These are phyloP conservation scores for Aradophagus sp. DNA, from an alignment of 1,140 invertebrate genomes.

Conservation along the genomic window DNA sequence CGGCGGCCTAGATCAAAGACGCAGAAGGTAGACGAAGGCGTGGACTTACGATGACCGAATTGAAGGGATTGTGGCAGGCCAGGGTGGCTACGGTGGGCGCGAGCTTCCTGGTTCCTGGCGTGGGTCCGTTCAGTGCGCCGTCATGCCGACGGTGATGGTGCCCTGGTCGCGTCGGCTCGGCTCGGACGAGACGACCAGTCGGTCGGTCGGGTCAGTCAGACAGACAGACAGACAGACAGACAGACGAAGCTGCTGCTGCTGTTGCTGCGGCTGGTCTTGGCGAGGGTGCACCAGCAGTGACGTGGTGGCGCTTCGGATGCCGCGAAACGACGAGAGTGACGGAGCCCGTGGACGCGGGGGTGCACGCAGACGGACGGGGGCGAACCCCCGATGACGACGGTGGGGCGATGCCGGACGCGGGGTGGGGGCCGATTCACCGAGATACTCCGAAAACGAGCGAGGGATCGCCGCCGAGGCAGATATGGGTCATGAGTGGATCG, in stretches of 20 bases:
- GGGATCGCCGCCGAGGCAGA: constrained; percentile 65
- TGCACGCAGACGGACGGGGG: constrained; percentile 28
- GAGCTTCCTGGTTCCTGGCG: constrained; percentile 45
- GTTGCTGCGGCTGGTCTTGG: constrained; percentile 45
- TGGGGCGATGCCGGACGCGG: constrained; percentile 32
- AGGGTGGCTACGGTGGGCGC: constrained; percentile 64
- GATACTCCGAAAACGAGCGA: constrained; percentile 45
- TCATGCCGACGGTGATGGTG: constrained; percentile 41
- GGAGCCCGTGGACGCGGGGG: constrained; percentile 22
- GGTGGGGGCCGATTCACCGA: constrained; percentile 44
- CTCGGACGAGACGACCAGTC: constrained; percentile 27
- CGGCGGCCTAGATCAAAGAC: neutral
- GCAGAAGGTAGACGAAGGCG: constrained; percentile 1
- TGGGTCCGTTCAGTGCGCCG: constrained; percentile 33
- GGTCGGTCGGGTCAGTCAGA: constrained; percentile 27
- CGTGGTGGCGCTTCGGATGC: constrained; percentile 52
- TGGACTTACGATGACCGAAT: constrained; percentile 74
- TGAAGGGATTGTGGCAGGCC: constrained; percentile 75
- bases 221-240: constrained; percentile 36
- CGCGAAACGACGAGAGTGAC: constrained; percentile 38
- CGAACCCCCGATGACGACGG: constrained; percentile 29
- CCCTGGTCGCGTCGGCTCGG: constrained; percentile 4
- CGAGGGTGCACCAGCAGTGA: constrained; percentile 42
- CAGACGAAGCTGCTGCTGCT: constrained; percentile 40
- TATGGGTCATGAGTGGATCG: constrained; percentile 75